phyloP scores from a whole-genome alignment of 1,140 invertebrate species.

The Lineus longissimus region DNA sequence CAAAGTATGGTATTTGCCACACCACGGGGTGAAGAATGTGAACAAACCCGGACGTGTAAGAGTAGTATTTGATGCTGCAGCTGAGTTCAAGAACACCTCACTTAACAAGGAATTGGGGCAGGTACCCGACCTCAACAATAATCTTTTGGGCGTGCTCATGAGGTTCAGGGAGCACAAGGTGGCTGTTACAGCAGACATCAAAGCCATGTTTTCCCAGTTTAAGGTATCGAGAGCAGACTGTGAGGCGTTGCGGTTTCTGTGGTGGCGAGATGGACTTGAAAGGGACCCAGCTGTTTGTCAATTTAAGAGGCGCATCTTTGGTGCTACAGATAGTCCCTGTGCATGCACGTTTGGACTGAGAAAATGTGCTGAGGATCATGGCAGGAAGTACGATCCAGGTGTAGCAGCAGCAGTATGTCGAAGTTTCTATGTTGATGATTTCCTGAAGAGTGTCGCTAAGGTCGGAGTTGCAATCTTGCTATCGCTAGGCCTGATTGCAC shows the following conservation, averaged over 20 bases:
- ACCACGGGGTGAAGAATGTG: slow-evolving; percentile 21
- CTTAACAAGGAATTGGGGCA: slow-evolving; percentile 29
- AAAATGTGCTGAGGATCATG: slow-evolving; percentile 15
- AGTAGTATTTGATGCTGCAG: slow-evolving; percentile 28
- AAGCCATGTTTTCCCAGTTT: slow-evolving; percentile 28
- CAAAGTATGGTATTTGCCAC: slow-evolving; percentile 25
- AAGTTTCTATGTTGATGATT: slow-evolving; percentile 27
- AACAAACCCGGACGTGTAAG: slow-evolving; percentile 24
- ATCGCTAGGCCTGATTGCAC: not conserved
- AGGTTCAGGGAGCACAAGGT: slow-evolving; percentile 24
- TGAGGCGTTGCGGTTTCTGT: slow-evolving; percentile 19
- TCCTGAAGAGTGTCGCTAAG: slow-evolving; percentile 10
- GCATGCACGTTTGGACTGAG: slow-evolving; percentile 19
- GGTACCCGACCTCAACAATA: slow-evolving; percentile 48
- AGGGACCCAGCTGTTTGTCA: slow-evolving; percentile 12
- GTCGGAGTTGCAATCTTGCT: slow-evolving; percentile 11
- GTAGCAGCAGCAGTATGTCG: slow-evolving; percentile 4
- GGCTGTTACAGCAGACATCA: slow-evolving; percentile 24
- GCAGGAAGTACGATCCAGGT: not conserved
- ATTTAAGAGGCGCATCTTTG: slow-evolving; percentile 25
- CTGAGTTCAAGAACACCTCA: slow-evolving; percentile 24
- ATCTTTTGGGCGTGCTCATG: slow-evolving; percentile 26
- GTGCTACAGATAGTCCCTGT: slow-evolving; percentile 21
- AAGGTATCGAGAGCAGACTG: slow-evolving; percentile 14
- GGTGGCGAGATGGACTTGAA: slow-evolving; percentile 19